These are phyloP conservation scores for Macrotrachela quadricornifera DNA, from an alignment of 1,140 invertebrate species.

Conservation along the genomic window DNA sequence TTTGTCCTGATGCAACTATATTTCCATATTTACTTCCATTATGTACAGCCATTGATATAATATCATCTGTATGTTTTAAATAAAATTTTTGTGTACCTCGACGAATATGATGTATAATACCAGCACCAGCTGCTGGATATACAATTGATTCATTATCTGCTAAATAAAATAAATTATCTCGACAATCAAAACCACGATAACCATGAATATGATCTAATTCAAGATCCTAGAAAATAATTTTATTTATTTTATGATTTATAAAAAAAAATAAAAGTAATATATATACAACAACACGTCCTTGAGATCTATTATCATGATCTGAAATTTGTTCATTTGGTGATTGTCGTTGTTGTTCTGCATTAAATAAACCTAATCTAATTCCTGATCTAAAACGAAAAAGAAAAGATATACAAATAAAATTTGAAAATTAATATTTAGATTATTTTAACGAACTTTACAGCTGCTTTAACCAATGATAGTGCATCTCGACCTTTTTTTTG, in stretches of 20 bases:
- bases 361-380: too few species aligned
- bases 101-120: constrained; percentile 17
- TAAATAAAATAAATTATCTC: constrained; percentile 28
- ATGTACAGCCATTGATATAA: constrained; percentile 28
- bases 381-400: too few species aligned
- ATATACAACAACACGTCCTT: neutral
- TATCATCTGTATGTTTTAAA: constrained; percentile 30
- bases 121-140: constrained; percentile 29
- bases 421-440: too few species aligned
- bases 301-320: neutral
- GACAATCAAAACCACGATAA: constrained; percentile 30
- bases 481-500: too few species aligned
- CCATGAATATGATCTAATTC: constrained; percentile 27
- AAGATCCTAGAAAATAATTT: constrained; percentile 16
- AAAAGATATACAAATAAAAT: too few species aligned
- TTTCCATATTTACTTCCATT: constrained; percentile 25
- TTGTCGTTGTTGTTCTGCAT: neutral
- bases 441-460: too few species aligned
- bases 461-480: too few species aligned
- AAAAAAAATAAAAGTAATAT: neutral
- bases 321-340: neutral
- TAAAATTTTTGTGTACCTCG: constrained; percentile 30
- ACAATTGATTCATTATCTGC: constrained; percentile 28
- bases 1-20: constrained; percentile 27
- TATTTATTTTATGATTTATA: neutral